Percentiles rank a stretch among this genome's conserved stretches.
phyloP scores from a whole-genome alignment of 1,140 invertebrate genomes.

The Drosophila oshimai region DNA sequence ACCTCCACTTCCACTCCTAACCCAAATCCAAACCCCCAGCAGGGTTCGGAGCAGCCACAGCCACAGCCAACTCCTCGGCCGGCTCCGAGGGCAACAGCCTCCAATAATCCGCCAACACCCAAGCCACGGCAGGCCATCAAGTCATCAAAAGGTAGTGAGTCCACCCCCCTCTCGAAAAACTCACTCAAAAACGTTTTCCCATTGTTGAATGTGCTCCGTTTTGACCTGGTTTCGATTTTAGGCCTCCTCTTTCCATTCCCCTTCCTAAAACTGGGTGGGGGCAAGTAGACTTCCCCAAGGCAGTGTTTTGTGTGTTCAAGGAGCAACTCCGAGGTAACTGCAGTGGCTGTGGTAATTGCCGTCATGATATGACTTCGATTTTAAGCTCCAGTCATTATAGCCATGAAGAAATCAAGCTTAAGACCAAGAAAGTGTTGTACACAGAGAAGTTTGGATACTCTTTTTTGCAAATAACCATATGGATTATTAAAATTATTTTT shows the following conservation, averaged over 20 bases:
- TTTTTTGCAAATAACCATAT: neutral
- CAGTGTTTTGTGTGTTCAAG: constrained; percentile 37
- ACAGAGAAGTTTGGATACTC: constrained; percentile 15
- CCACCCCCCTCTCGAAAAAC: neutral
- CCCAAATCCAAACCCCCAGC: neutral
- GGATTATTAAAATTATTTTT: neutral
- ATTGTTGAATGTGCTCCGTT: constrained; percentile 44
- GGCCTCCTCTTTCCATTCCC: no score
- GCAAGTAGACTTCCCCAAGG: constrained; percentile 16
- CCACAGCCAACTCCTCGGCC: constrained; percentile 68
- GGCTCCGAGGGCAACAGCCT: constrained; percentile 59
- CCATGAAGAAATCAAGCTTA: constrained; percentile 22
- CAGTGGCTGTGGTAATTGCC: constrained; percentile 47
- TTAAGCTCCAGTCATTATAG: constrained; percentile 32
- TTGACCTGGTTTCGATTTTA: constrained; percentile 66
- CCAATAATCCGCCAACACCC: constrained; percentile 74
- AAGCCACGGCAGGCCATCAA: constrained; percentile 80
- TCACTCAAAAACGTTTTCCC: constrained; percentile 13
- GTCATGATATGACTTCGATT: constrained; percentile 37
- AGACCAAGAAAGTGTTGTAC: neutral
- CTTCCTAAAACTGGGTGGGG: neutral
- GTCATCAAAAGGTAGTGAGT: constrained; percentile 66
- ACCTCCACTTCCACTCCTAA: neutral
- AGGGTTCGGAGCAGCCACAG: constrained; percentile 10
- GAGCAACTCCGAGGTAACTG: constrained; percentile 30